phyloP scores from a whole-genome alignment of 2,113 vertebrate genomes.

The Pavo muticus region DNA sequence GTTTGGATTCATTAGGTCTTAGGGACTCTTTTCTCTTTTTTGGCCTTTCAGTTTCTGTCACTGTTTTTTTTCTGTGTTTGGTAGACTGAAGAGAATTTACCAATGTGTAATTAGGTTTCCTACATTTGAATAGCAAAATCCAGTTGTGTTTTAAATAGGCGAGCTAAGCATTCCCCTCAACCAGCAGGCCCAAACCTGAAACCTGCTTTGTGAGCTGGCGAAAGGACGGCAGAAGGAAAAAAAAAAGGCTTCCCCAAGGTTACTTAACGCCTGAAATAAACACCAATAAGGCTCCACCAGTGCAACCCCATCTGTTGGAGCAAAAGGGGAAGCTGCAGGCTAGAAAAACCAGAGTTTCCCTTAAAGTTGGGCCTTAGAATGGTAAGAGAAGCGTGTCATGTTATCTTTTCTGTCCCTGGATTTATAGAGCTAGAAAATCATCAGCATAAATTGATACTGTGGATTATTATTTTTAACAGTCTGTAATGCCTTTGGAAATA shows the following conservation, averaged over 20 bases:
- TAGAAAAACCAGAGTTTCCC: background rate
- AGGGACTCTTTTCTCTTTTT: slow-evolving; percentile 84
- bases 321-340: background rate
- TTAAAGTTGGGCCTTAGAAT: background rate
- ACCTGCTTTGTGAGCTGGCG: slow-evolving; percentile 80
- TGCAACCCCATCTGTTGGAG: background rate
- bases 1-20: slow-evolving; percentile 99
- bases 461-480: background rate
- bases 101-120: slow-evolving; percentile 97
- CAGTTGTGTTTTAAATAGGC: slow-evolving; percentile 89
- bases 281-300: slow-evolving; percentile 25
- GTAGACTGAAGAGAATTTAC: slow-evolving; percentile 91
- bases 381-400: background rate
- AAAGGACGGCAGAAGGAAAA: slow-evolving; percentile 73
- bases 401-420: background rate
- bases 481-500: background rate
- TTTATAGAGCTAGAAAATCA: background rate
- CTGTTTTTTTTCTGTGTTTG: slow-evolving; percentile 88
- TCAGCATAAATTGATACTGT: background rate
- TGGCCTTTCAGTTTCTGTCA: slow-evolving; percentile 87
- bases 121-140: slow-evolving; percentile 90
- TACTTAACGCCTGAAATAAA: slow-evolving; percentile 64
- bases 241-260: slow-evolving; percentile 63
- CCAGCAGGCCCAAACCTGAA: slow-evolving; percentile 86
- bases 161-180: slow-evolving; percentile 83